These are phyloP conservation scores for Drosophila varians DNA, from an alignment of 1,140 invertebrate genomes.

Conservation along the genomic window DNA sequence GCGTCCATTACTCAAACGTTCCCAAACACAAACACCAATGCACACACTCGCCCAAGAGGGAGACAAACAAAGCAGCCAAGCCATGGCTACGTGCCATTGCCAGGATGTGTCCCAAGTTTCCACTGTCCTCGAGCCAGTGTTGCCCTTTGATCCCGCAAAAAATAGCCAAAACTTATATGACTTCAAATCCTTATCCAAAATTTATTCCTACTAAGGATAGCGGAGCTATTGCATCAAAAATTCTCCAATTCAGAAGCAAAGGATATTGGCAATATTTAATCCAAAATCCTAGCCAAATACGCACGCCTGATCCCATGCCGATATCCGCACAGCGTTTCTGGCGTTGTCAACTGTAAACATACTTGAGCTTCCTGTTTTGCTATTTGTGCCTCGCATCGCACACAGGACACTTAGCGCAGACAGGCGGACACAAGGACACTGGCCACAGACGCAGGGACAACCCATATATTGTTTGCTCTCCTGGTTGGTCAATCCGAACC, in stretches of 20 bases:
- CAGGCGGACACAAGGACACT: constrained; percentile 14
- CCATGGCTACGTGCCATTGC: constrained; percentile 37
- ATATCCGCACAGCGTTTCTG: constrained; percentile 55
- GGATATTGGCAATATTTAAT: background rate
- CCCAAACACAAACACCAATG: constrained; percentile 14
- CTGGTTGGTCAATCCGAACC: constrained; percentile 64
- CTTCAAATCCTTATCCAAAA: too few relatives aligned
- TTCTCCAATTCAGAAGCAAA: background rate
- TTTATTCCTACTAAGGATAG: too few relatives aligned
- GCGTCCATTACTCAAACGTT: constrained; percentile 79
- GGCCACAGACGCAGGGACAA: constrained; percentile 20
- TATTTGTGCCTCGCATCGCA: constrained; percentile 65
- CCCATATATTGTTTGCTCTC: constrained; percentile 60
- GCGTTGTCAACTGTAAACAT: constrained; percentile 82
- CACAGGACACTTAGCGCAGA: constrained; percentile 52
- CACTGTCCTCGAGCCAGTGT: constrained; percentile 7
- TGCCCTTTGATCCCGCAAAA: background rate
- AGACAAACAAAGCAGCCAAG: constrained; percentile 46
- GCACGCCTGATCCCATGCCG: constrained; percentile 29
- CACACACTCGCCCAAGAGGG: constrained; percentile 10
- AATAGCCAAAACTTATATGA: constrained; percentile 14
- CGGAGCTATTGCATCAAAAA: too few relatives aligned
- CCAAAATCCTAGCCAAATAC: background rate
- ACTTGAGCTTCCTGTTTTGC: constrained; percentile 82
- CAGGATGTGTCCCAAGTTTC: constrained; percentile 20